These are phyloP conservation scores for Neelides sp. DNA, from an alignment of 1,140 invertebrate genomes.

Conservation along the genomic window DNA sequence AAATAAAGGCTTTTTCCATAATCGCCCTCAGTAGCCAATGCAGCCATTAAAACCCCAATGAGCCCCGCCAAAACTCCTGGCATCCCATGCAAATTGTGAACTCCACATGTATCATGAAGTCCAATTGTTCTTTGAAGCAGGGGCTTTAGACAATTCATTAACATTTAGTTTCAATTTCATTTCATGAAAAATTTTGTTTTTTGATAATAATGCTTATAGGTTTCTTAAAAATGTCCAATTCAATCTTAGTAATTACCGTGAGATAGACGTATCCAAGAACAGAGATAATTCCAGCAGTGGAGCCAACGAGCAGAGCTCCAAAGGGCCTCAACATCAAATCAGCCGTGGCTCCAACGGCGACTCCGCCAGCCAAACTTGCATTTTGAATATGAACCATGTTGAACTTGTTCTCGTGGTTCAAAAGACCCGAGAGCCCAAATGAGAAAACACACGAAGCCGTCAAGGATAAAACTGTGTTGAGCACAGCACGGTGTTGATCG, in stretches of 20 bases:
- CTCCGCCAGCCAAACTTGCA: constrained; percentile 71
- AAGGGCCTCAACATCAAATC: constrained; percentile 67
- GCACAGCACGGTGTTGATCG: constrained; percentile 68
- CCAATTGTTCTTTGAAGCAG: constrained; percentile 50
- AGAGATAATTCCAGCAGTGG: constrained; percentile 63
- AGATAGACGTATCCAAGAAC: constrained; percentile 72
- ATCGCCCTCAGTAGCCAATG: constrained; percentile 47
- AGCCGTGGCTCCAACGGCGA: constrained; percentile 48
- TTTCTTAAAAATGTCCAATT: not conserved
- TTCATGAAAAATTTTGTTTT: not conserved
- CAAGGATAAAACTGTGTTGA: constrained; percentile 85
- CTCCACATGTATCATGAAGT: constrained; percentile 86
- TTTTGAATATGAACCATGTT: constrained; percentile 86
- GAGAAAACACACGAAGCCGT: constrained; percentile 66
- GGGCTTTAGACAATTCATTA: constrained; percentile 44
- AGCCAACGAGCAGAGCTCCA: constrained; percentile 71
- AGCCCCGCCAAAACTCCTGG: constrained; percentile 75
- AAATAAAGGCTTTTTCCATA: constrained; percentile 41
- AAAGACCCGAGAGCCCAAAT: constrained; percentile 66
- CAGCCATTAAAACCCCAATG: constrained; percentile 60
- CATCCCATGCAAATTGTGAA: constrained; percentile 92
- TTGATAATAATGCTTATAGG: constrained; percentile 5
- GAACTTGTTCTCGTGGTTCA: constrained; percentile 66
- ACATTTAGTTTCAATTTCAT: not conserved
- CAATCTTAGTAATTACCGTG: constrained; percentile 47